phyloP scores from a whole-genome alignment of 2,797 vertebrate species.

The Phyllotis vaccarum region DNA sequence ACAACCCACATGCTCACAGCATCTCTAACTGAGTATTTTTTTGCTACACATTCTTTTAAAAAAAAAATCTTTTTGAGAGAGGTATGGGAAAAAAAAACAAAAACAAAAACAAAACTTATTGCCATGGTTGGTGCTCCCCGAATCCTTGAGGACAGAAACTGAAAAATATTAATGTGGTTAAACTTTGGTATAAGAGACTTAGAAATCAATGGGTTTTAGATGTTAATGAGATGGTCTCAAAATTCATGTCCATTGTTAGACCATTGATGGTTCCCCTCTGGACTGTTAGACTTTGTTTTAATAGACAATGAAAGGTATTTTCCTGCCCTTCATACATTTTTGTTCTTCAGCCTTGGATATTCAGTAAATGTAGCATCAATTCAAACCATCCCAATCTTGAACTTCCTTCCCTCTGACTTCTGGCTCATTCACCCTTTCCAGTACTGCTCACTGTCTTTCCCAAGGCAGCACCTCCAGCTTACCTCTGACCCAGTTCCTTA shows the following conservation, averaged over 20 bases:
- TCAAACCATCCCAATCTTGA: neutral
- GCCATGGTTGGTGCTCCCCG: constrained; percentile 1
- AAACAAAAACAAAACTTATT: constrained; percentile 7
- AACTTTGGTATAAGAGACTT: constrained; percentile 29
- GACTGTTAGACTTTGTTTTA: constrained; percentile 61
- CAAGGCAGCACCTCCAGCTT: neutral
- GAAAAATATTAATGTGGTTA: constrained; percentile 20
- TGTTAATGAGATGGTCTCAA: constrained; percentile 58
- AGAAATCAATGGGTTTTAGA: neutral
- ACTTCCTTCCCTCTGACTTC: neutral
- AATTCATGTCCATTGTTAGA: constrained; percentile 57
- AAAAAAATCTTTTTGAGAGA: neutral
- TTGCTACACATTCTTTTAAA: neutral
- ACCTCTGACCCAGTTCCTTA: neutral
- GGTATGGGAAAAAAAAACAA: no score
- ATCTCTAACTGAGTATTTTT: constrained; percentile 36
- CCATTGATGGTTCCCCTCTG: constrained; percentile 60
- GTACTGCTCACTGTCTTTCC: neutral
- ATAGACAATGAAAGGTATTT: constrained; percentile 61
- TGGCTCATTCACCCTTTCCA: constrained; percentile 16
- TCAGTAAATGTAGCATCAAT: constrained; percentile 3
- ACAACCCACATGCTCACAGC: neutral
- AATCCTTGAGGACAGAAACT: constrained; percentile 38
- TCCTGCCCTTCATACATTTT: constrained; percentile 22
- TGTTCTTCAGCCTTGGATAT: neutral